Percentiles rank a stretch among this genome's conserved stretches.
Evolutionary conservation across 2,888 invertebrate species (phyloP).

Genomic region (Epiblema foenella): DNA sequence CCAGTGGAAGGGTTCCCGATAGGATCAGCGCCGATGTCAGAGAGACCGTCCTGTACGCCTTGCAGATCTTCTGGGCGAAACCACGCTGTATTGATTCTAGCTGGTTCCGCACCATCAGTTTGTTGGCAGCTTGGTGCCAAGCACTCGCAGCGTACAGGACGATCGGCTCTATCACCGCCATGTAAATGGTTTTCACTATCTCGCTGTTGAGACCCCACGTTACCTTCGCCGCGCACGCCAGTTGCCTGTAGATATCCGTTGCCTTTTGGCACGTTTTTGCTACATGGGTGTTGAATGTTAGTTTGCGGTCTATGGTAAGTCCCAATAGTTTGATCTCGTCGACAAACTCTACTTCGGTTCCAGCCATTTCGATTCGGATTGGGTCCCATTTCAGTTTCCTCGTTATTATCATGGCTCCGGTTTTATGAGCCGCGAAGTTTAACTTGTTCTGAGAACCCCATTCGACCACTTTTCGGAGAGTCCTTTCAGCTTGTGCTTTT

Average conservation of each 20-base stretch:
- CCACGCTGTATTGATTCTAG: too few relatives aligned
- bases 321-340: conserved; percentile 3
- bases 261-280: background rate
- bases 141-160: too few relatives aligned
- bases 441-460: background rate
- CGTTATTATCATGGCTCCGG: background rate
- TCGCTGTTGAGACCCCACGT: background rate
- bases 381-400: background rate
- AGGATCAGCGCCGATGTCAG: too few relatives aligned
- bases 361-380: background rate
- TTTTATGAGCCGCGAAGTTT: background rate
- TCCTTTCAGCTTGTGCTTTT: background rate
- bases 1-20: too few relatives aligned
- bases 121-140: too few relatives aligned
- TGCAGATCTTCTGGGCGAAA: too few relatives aligned
- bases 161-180: too few relatives aligned
- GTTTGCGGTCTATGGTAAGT: conserved; percentile 11
- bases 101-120: too few relatives aligned
- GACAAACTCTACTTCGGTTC: background rate
- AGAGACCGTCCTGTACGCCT: too few relatives aligned
- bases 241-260: background rate
- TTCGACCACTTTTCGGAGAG: background rate
- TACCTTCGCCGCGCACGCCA: conserved; percentile 5
- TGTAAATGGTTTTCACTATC: too few relatives aligned
- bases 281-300: background rate